Evolutionary conservation across 2,797 vertebrate genomes (phyloP).

Genomic region (Heteromormyrus szaboi): DNA sequence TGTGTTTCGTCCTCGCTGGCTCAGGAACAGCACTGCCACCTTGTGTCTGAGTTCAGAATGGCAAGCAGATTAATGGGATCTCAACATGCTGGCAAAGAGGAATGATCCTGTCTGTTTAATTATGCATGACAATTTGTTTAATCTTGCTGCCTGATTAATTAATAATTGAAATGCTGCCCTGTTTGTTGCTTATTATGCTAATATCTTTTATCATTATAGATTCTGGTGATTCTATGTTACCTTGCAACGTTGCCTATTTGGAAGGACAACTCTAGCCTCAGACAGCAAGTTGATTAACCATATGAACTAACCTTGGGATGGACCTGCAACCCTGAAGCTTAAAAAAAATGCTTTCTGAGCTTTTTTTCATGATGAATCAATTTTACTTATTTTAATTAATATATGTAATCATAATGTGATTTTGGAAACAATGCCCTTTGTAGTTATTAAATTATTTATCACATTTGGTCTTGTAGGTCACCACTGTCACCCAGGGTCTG

Average conservation of each 20-base stretch:
- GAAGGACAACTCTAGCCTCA: background rate
- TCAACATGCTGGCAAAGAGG: background rate
- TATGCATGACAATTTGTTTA: constrained; percentile 13
- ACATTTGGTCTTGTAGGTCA: background rate
- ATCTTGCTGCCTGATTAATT: constrained; percentile 10
- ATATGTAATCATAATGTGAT: background rate
- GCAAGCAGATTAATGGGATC: background rate
- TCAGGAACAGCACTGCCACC: constrained; percentile 8
- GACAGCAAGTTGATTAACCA: background rate
- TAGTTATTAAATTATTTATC: background rate
- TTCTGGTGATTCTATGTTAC: background rate
- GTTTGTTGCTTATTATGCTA: constrained; percentile 16
- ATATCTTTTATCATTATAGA: constrained; percentile 1
- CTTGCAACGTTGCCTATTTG: background rate
- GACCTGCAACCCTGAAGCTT: background rate
- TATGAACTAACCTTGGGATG: background rate
- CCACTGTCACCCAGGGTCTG: background rate
- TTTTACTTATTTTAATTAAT: background rate
- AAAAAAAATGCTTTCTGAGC: background rate
- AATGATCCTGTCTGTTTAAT: constrained; percentile 11
- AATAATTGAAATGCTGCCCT: constrained; percentile 8
- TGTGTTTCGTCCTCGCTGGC: constrained; percentile 16
- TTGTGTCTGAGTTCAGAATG: background rate
- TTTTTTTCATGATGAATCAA: background rate
- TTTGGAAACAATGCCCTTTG: background rate